Base-by-base conservation (phyloP, 2,113 vertebrate genomes). In the Ptychochromis oligacanthus region DNA sequence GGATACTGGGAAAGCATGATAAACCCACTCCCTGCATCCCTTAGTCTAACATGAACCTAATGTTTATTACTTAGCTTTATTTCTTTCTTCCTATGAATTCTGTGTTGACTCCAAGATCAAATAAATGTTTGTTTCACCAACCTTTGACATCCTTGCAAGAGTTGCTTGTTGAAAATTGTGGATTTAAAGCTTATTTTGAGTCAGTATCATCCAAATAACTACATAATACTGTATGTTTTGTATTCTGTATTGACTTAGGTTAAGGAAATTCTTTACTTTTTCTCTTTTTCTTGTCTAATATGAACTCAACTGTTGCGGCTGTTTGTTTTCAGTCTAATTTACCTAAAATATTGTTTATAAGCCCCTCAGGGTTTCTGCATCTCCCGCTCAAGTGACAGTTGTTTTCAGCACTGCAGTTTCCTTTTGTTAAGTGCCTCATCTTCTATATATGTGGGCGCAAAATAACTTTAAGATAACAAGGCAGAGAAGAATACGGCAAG, bases 401-500 rank as follows among this genome's bases (percentile, higher is more conserved):
- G 60, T 75, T 61, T 72, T 81, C 55, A 59, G 34, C 20, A 56
- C 26, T 52, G n/a, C 81, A 59, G 60, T 18, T 75, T 82, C 56
- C 43, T 52, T 82, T 74, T 67, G 49, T 82, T 83, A 74, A 81
- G 83, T 61, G 54, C 75, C 76, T 78, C 58, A 46, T 81, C 40
- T 75, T 81, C 67, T 77, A 60, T 64, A 60, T 64, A 26, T 55
- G 87, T 88, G 79, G 81, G 67, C 3, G n/a, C 26, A 34, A 81
- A 81, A 90, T 81, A 64, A 83, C 75, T 83, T 59, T 43, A 56
- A 83, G 79, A 81, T 82, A 87, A 92, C 82, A 82, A 88, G 85
- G 77, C 57, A 31, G 78, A 56, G 62, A 58, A 84, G 79, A 84
- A 57, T 34, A 17, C 56, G 55, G 65, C 17, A 76, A 80, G 81